These are phyloP conservation scores for Rhadinocentrus ornatus DNA, from an alignment of 2,797 vertebrate genomes.

Conservation along the genomic window DNA sequence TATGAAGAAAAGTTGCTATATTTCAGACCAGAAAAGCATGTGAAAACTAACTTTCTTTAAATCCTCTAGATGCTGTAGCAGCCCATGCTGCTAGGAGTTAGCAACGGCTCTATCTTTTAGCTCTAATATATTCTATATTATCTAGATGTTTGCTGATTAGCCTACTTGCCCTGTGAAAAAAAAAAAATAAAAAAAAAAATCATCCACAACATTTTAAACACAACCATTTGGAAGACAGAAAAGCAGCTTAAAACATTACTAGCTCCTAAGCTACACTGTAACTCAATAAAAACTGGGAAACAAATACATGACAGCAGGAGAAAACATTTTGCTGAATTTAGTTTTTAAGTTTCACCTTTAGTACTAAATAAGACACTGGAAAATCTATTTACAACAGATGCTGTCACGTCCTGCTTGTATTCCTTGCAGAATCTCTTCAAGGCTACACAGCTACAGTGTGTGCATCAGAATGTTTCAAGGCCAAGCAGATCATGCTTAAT, in stretches of 20 bases:
- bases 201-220: no score
- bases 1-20: background rate
- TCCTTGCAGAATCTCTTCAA: slow-evolving; percentile 14
- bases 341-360: background rate
- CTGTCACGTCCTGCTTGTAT: background rate
- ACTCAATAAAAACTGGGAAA: slow-evolving; percentile 6
- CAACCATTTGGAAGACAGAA: no score
- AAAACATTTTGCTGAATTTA: background rate
- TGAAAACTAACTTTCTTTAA: background rate
- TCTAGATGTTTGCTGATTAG: no score
- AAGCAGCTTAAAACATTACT: no score
- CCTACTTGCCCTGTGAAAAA: background rate
- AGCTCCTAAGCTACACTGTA: background rate
- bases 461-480: slow-evolving; percentile 25
- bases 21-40: background rate
- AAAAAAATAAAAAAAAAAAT: no score
- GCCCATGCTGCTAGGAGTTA: background rate
- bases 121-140: background rate
- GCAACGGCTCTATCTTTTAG: background rate
- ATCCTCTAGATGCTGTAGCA: background rate
- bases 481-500: slow-evolving; percentile 32
- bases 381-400: slow-evolving; percentile 12
- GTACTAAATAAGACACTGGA: background rate
- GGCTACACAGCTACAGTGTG: slow-evolving; percentile 9
- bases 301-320: slow-evolving; percentile 19